Evolutionary conservation across 2,113 vertebrate species (phyloP).

Genomic region (Choloepus hoffmanni): DNA sequence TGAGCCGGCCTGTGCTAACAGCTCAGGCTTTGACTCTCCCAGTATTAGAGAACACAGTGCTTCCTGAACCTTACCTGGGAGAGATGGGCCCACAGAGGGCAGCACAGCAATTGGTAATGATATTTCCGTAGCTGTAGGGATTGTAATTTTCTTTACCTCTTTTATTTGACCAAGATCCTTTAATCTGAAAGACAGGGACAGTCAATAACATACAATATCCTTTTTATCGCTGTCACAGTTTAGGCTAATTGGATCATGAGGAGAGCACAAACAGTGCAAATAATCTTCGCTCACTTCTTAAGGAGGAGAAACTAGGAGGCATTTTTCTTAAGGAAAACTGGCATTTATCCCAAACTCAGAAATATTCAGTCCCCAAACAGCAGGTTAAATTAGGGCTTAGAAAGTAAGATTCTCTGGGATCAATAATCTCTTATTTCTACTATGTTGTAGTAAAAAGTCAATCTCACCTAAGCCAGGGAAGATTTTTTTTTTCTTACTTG

Average conservation of each 20-base stretch:
- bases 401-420: not conserved
- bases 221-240: not conserved
- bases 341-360: not conserved
- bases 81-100: conserved; percentile 97
- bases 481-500: not conserved
- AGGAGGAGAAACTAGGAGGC: not conserved
- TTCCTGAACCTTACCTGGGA: conserved; percentile 91
- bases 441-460: not conserved
- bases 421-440: not conserved
- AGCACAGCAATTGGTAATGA: conserved; percentile 97
- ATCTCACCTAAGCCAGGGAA: not conserved
- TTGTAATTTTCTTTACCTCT: conserved; percentile 99
- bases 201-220: not conserved
- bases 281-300: not conserved
- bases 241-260: rapidly evolving
- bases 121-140: conserved; percentile 97
- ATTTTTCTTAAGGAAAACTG: not conserved
- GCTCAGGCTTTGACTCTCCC: not conserved
- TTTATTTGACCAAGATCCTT: conserved; percentile 99
- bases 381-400: not conserved
- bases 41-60: rapidly evolving
- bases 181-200: conserved; percentile 92
- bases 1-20: rapidly evolving
- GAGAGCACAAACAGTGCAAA: not conserved
- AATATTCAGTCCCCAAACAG: not conserved